A percentile compares a stretch with the other conserved stretches of the same genome.
phyloP scores from a whole-genome alignment of 2,888 invertebrate species.

The Ectropis crepuscularia region DNA sequence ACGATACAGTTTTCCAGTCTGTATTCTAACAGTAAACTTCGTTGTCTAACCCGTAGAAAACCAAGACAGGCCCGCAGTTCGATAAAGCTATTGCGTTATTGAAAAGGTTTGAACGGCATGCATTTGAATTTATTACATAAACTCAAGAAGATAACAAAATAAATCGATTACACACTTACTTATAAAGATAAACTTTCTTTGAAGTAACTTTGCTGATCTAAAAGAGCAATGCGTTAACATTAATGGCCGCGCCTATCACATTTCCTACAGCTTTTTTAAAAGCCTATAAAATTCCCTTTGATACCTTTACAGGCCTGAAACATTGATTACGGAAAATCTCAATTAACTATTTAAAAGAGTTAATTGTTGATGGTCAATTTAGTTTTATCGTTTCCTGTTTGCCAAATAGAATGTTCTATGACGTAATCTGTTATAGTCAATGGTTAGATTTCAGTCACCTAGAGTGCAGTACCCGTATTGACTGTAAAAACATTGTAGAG shows the following conservation, averaged over 20 bases:
- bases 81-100: too few species aligned
- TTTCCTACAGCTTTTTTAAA: conserved; percentile 26
- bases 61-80: too few species aligned
- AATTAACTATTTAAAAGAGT: conserved; percentile 20
- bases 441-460: not conserved
- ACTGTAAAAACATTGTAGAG: too few species aligned
- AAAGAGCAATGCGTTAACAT: conserved; percentile 8
- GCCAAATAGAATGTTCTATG: not conserved
- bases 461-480: not conserved
- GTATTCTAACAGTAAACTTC: too few species aligned
- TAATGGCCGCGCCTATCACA: conserved; percentile 15
- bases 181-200: conserved; percentile 26
- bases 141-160: too few species aligned
- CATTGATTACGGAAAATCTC: conserved; percentile 15
- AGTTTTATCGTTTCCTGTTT: conserved; percentile 24
- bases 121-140: too few species aligned
- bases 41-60: too few species aligned
- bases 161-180: not conserved
- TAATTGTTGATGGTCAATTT: conserved; percentile 18
- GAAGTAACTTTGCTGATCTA: conserved; percentile 14
- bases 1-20: too few species aligned
- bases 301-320: conserved; percentile 13
- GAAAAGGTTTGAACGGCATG: too few species aligned
- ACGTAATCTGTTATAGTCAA: not conserved
- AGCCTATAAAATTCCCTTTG: conserved; percentile 32